phyloP scores from a whole-genome alignment of 2,888 invertebrate genomes.

The Mythimna vitellina region DNA sequence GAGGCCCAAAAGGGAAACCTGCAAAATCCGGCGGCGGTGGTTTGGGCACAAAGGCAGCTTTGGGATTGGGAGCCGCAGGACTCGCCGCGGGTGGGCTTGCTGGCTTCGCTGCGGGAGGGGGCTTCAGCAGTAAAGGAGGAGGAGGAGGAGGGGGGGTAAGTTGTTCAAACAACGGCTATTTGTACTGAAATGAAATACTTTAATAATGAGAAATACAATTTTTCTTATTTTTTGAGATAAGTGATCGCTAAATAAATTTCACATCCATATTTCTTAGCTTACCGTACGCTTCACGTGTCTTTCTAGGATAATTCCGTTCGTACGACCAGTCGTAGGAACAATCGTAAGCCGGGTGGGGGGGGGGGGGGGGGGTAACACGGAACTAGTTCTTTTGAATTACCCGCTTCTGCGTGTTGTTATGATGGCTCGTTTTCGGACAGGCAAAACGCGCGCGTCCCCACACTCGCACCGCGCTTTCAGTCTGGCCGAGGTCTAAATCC shows the following conservation, averaged over 20 bases:
- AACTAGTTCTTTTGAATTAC: too few relatives aligned
- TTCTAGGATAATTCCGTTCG: too few relatives aligned
- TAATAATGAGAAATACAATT: not conserved
- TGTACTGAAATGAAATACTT: too few relatives aligned
- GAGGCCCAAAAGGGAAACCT: conserved; percentile 37
- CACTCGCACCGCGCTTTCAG: too few relatives aligned
- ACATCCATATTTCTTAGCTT: not conserved
- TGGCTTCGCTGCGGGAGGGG: conserved; percentile 90
- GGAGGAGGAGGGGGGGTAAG: not conserved
- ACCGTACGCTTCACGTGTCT: not conserved
- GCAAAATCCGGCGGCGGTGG: too few relatives aligned
- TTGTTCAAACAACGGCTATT: not conserved
- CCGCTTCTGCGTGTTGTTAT: too few relatives aligned
- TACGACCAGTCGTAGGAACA: too few relatives aligned
- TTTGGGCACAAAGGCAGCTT: conserved; percentile 83
- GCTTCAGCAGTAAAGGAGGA: conserved; percentile 76
- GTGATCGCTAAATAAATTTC: not conserved
- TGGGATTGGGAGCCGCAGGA: conserved; percentile 90
- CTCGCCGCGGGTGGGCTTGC: conserved; percentile 89
- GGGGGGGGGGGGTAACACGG: too few relatives aligned
- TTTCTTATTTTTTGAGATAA: not conserved
- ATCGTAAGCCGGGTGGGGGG: too few relatives aligned
- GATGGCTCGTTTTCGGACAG: too few relatives aligned
- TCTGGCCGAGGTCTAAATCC: too few relatives aligned
- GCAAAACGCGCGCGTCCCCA: too few relatives aligned